Evolutionary conservation across 2,797 vertebrate genomes (phyloP).

Genomic region (Momotus momota): DNA sequence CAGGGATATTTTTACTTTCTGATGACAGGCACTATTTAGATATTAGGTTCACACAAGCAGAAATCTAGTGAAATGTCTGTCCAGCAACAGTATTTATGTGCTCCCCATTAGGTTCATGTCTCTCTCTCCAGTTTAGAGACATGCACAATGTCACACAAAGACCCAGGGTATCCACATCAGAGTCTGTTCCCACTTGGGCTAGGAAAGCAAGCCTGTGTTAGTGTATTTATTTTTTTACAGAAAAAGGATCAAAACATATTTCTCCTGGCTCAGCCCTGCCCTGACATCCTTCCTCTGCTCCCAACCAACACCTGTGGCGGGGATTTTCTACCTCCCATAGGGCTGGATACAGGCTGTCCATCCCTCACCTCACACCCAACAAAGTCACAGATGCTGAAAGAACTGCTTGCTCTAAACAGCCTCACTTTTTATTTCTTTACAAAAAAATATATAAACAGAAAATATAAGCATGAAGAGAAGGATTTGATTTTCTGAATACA

Average conservation of each 20-base stretch:
- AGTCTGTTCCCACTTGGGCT: neutral
- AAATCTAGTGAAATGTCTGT: neutral
- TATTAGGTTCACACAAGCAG: neutral
- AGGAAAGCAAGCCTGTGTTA: neutral
- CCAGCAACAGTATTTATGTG: too few relatives aligned
- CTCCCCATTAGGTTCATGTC: accelerated
- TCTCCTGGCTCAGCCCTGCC: neutral
- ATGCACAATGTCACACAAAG: neutral
- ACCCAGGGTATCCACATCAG: neutral
- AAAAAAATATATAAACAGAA: neutral
- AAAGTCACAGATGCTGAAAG: neutral
- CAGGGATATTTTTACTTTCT: neutral
- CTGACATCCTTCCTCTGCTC: neutral
- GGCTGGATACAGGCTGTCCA: neutral
- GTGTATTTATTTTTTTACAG: neutral
- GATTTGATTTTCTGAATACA: neutral
- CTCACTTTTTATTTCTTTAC: neutral
- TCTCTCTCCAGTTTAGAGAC: neutral
- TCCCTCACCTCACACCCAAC: neutral
- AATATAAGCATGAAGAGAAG: neutral
- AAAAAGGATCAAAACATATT: neutral
- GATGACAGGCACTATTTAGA: neutral
- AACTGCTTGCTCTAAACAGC: neutral
- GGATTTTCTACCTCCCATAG: neutral
- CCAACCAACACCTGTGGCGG: accelerated